Evolutionary conservation across 2,113 vertebrate species (phyloP).

Genomic region (Edolisoma coerulescens): DNA sequence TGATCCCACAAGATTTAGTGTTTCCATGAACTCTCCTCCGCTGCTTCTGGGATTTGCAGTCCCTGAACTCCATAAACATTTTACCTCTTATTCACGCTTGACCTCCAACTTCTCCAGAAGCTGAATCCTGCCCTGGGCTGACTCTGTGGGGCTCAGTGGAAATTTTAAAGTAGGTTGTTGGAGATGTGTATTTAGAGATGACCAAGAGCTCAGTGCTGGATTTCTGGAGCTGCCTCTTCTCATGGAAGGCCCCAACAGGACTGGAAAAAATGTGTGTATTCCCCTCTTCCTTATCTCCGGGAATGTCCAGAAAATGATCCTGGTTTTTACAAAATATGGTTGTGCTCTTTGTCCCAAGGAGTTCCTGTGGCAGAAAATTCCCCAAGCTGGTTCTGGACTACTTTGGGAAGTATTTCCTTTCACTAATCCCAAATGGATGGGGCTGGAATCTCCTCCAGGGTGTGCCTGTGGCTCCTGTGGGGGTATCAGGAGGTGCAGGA

Average conservation of each 20-base stretch:
- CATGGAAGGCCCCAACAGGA: not conserved
- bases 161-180: not conserved
- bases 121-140: not conserved
- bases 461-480: not conserved
- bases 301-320: not conserved
- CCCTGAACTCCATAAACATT: not conserved
- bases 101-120: not conserved
- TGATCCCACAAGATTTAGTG: not conserved
- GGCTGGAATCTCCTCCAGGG: not conserved
- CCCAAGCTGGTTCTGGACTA: not conserved
- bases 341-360: not conserved
- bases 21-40: not conserved
- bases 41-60: not conserved
- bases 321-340: not conserved
- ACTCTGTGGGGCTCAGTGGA: not conserved
- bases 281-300: not conserved
- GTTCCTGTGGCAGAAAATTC: not conserved
- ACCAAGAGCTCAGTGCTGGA: not conserved
- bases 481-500: not conserved
- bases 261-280: not conserved
- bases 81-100: not conserved
- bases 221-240: not conserved
- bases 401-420: not conserved
- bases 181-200: not conserved
- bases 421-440: not conserved